Evolutionary conservation across 2,888 invertebrate genomes (phyloP), one percentile per base, ranked within the genome.

Genomic region (Thumatha senex): DNA sequence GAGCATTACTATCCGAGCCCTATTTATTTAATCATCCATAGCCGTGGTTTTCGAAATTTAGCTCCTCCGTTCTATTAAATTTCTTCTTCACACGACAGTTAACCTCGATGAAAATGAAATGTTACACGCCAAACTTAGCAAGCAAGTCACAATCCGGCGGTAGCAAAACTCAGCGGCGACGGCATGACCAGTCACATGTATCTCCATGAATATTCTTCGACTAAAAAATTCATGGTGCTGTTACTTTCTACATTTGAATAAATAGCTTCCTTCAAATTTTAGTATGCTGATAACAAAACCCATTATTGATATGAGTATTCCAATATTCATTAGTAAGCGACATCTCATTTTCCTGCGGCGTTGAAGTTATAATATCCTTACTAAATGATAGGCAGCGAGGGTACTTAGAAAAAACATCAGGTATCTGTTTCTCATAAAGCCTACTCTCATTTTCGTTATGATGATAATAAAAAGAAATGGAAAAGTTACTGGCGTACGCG

Each of bases 401-500:
- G 58, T 76, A 76, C 78, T 80, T 80, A 78, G 72, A 74, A 81
- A 79, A 77, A 76, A 76, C 80, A 76, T 80, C 83, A 86, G 85
- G 84, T 86, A 85, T 84, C 84, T 77, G 77, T 82, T 84, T 76
- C 84, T 82, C 82, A 81, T 84, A 86, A 84, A 83, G 82, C 84
- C 86, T 78, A 82, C 87, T 88, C 84, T 84, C 84, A 86, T 89
- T 89, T 89, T 85, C 85, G 84, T 89, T 85, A 85, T 84, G 85
- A 83, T 88, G 86, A 89, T 89, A 90, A 90, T 90, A 90, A 90
- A 89, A 89, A 87, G 86, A 86, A 89, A 90, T 89, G 87, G 84
- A 80, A 89, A 91, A 90, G 89, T 89, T 87, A 72, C 74, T 75
- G 78, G 80, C 74, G 81, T 83, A 81, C 86, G 85, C 88, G 86